Evolutionary conservation across 1,140 invertebrate species (phyloP).

Genomic region (Probaryconus sp.): DNA sequence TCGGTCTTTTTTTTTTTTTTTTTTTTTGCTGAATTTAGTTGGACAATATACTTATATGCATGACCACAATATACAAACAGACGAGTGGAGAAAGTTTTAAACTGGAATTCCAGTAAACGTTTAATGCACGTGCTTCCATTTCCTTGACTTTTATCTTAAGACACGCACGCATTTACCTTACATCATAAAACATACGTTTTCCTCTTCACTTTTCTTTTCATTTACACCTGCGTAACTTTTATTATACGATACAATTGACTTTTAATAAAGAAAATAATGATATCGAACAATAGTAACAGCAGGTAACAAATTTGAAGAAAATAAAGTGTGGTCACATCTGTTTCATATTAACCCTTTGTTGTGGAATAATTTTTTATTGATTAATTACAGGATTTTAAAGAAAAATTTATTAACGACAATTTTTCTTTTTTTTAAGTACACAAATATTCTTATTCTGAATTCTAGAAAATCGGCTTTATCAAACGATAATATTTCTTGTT

Average conservation of each 20-base stretch:
- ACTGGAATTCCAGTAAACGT: constrained; percentile 47
- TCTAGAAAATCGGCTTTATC: too few relatives aligned
- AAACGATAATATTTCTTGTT: too few relatives aligned
- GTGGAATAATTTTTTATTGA: too few relatives aligned
- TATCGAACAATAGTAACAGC: too few relatives aligned
- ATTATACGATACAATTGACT: constrained; percentile 9
- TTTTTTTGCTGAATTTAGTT: constrained; percentile 17
- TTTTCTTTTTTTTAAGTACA: too few relatives aligned
- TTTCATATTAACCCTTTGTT: too few relatives aligned
- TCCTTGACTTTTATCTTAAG: constrained; percentile 31
- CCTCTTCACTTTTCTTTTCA: constrained; percentile 20
- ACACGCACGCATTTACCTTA: constrained; percentile 15
- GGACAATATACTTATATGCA: constrained; percentile 25
- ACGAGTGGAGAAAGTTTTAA: constrained; percentile 40
- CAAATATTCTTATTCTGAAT: too few relatives aligned
- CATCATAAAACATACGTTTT: constrained; percentile 20
- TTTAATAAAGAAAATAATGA: too few relatives aligned
- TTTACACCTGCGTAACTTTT: constrained; percentile 17
- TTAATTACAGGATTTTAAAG: too few relatives aligned
- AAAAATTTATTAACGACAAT: too few relatives aligned
- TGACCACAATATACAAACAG: constrained; percentile 7
- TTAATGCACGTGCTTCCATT: constrained; percentile 43
- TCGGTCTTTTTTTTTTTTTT: background rate
- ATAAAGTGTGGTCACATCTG: too few relatives aligned
- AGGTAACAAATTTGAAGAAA: too few relatives aligned